Evolutionary conservation across 2,113 vertebrate species (phyloP).

Genomic region (Etheostoma spectabile): DNA sequence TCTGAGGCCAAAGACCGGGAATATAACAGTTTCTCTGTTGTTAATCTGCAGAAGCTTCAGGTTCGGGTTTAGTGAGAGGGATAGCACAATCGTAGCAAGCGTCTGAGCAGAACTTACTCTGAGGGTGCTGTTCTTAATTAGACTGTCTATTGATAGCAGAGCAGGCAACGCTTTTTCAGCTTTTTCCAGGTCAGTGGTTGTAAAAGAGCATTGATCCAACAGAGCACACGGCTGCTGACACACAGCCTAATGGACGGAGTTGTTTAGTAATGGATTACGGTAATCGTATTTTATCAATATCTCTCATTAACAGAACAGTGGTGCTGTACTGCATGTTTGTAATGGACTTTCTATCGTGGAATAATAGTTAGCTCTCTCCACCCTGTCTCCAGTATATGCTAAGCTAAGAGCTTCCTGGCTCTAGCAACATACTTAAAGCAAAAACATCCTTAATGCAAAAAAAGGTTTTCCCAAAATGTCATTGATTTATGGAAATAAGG

Average conservation of each 20-base stretch:
- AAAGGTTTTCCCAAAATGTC: not conserved
- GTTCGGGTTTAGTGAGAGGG: conserved; percentile 55
- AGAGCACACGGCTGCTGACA: conserved; percentile 63
- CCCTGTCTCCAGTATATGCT: not conserved
- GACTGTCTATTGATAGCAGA: conserved; percentile 76
- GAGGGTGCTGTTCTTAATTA: conserved; percentile 71
- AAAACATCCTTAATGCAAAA: not conserved
- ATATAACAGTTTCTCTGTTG: conserved; percentile 17
- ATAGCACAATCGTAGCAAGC: conserved; percentile 39
- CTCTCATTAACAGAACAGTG: conserved; percentile 37
- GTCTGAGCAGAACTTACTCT: conserved; percentile 55
- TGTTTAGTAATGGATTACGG: conserved; percentile 44
- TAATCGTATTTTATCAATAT: conserved; percentile 39
- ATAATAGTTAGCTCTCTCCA: not conserved
- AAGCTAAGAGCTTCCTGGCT: not conserved
- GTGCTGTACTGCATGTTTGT: not conserved
- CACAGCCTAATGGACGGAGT: conserved; percentile 55
- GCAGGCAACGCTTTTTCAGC: conserved; percentile 63
- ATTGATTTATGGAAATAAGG: not conserved
- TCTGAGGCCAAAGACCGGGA: conserved; percentile 24
- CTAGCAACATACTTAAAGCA: not conserved
- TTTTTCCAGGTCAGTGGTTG: conserved; percentile 81
- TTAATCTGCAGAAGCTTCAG: conserved; percentile 44
- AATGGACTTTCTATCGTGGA: not conserved
- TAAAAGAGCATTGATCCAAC: conserved; percentile 75